Percentiles rank a stretch among this genome's conserved stretches.
Conservation (phyloP, 2,113 vertebrate species). For the Garra rufa region DNA sequence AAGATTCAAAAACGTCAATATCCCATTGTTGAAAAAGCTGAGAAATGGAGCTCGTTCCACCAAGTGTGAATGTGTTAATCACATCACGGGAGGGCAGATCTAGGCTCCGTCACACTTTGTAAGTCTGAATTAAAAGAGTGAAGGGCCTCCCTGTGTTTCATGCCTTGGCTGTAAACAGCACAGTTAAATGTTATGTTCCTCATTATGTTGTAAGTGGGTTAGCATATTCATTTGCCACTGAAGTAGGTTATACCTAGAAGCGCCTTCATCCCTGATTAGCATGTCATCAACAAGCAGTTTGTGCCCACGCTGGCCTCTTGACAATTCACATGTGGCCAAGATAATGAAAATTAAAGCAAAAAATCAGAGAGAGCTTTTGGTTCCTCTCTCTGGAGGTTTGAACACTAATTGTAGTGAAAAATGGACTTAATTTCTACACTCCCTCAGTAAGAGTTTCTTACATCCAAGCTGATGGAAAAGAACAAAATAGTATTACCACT, state of each 20-base stretch:
- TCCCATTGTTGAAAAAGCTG: slow-evolving; percentile 43
- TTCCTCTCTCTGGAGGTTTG: slow-evolving; percentile 60
- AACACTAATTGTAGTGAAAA: slow-evolving; percentile 60
- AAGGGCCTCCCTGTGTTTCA: slow-evolving; percentile 64
- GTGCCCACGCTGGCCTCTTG: slow-evolving; percentile 65
- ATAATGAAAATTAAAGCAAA: slow-evolving; percentile 63
- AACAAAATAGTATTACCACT: slow-evolving; percentile 68
- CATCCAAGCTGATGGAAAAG: slow-evolving; percentile 65
- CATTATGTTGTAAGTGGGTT: slow-evolving; percentile 66
- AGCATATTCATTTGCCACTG: slow-evolving; percentile 71
- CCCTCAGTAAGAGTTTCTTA: slow-evolving; percentile 55
- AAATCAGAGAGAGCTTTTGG: slow-evolving; percentile 46
- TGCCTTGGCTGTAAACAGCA: slow-evolving; percentile 70
- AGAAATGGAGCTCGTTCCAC: slow-evolving; percentile 35
- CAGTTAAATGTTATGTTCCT: slow-evolving; percentile 73
- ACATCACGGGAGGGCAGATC: slow-evolving; percentile 41
- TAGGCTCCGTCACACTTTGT: slow-evolving; percentile 53
- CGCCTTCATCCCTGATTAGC: slow-evolving; percentile 69
- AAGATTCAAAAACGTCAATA: slow-evolving; percentile 50
- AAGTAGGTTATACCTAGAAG: slow-evolving; percentile 76
- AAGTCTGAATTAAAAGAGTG: slow-evolving; percentile 73
- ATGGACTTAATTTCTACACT: slow-evolving; percentile 59
- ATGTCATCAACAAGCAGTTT: slow-evolving; percentile 68
- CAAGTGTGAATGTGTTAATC: slow-evolving; percentile 52
- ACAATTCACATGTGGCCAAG: slow-evolving; percentile 61